phyloP scores from a whole-genome alignment of 2,797 vertebrate species.

The Anguilla marmorata region DNA sequence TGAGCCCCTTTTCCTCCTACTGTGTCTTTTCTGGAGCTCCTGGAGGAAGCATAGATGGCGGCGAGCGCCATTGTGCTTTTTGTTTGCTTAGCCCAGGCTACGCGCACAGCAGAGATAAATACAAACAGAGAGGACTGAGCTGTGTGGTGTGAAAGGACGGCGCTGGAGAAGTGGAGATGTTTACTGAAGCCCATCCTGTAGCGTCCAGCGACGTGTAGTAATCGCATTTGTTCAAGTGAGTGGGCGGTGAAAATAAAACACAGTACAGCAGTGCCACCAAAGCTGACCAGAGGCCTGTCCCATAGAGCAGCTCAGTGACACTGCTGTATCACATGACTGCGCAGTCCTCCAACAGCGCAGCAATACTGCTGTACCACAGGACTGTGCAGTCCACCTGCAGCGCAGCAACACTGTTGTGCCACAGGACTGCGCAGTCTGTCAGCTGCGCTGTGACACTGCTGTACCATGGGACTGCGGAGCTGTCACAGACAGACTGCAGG shows the following conservation, averaged over 20 bases:
- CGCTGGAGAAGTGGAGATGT: neutral
- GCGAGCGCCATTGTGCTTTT: neutral
- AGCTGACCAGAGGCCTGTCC: neutral
- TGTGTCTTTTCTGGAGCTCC: conserved; percentile 37
- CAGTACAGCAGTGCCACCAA: neutral
- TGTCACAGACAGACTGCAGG: neutral
- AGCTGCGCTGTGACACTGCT: too few relatives aligned
- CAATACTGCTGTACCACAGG: too few relatives aligned
- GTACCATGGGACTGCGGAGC: neutral
- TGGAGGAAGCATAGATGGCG: conserved; percentile 41
- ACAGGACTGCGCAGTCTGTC: neutral
- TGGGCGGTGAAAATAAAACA: neutral
- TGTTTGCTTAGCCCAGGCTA: neutral
- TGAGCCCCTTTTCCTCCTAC: conserved; percentile 11
- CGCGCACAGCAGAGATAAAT: neutral
- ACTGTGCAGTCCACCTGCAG: neutral
- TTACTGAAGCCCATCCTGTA: neutral
- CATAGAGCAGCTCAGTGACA: too few relatives aligned
- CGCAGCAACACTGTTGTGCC: neutral
- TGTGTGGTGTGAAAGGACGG: neutral
- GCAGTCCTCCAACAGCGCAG: too few relatives aligned
- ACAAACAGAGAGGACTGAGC: conserved; percentile 1
- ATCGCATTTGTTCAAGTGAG: neutral
- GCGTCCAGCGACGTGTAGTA: neutral
- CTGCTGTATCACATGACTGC: too few relatives aligned